Base-by-base conservation (phyloP, 1,140 invertebrate species). In the Megathymus violae region DNA sequence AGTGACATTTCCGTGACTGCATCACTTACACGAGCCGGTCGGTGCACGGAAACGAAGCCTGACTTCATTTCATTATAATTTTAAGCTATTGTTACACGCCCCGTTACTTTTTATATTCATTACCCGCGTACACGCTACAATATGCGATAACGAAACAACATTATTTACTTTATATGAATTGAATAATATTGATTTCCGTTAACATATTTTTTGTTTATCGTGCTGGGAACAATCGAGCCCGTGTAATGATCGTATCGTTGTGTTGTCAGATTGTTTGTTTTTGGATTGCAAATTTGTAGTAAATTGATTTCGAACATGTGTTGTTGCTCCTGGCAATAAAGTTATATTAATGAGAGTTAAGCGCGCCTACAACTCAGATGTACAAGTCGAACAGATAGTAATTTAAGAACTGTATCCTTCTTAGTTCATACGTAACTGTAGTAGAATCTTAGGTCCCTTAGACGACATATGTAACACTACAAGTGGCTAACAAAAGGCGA, bases 1-100 rank as follows among this genome's bases (percentile, higher is more conserved):
- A 82, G 54, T 79, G 79, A 80, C 82, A 76, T 80, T 85, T 82
- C 69, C 75, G 80, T 80, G 80, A 78, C 75, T 76, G 71, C 74
- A 63, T 74, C 78, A 79, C 71, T 85, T 78, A 75, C 25, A 38
- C 31, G 31, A 31, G 58, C 51, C 47, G 60, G 15, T 34, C 61
- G 38, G 50, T 65, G 67, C 74, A 80, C 74, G 73, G 56, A 62
- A 58, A 67, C 65, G 43, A 70, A 74, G 60, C 67, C 44, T 50
- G 65, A 44, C 54, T 50, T 59, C 61, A 72, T 76, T 80, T 82
- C 70, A 79, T 82, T 80, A 75, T 78, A 79, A 71, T 80, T 82
- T 76, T 68, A 69, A 71, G 63, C 66, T 48, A 62, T 75, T 74
- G 76, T 78, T 74, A 71, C 76, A 68, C 58, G 69, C 46, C 54